Evolutionary conservation across 2,113 vertebrate genomes (phyloP), one percentile per base, ranked within the genome.

Genomic region (Labeo catla): DNA sequence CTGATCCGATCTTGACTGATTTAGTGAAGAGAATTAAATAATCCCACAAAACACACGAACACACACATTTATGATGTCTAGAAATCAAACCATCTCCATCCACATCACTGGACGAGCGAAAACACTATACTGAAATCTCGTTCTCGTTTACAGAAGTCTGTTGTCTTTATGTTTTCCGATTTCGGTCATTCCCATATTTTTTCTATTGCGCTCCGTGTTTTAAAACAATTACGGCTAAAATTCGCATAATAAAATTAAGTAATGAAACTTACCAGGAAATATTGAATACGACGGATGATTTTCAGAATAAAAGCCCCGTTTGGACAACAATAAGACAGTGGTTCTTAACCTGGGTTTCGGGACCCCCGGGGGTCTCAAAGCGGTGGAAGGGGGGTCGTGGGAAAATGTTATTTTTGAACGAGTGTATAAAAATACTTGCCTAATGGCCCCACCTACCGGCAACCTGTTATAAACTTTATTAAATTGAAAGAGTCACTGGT

Each of bases 301-400:
- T 83, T 54, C 81, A 83, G 34, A 83, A 83, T 83, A 83, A 83
- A 83, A 83, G 81, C 12, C 81, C 54, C 28, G 8, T 36, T 8
- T 82, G 47, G 45, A 43, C 34, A 36, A 79, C 76, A 36, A 54
- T 54, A 54, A 54, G 1, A 4, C 52, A 16, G 3, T 16, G 52
- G 13, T 54, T 16, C 15, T 6, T 16, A 54, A 1, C 5, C 52
- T 54, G 13, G 52, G 15, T 6, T 6, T 54, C 15, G 52, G 52
- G 52, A 54, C 52, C 52, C 13, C 50, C 13, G 52, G 13, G 52
- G 52, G 52, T 16, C 15, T 54, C 15, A 54, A 54, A 16, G 52
- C 52, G 15, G 13, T 16, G 15, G 50, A 54, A 54, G 15, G 52
- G 15, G 52, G 52, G 52, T 54, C 52, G 52, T 54, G 52, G 52